These are phyloP conservation scores for Ascidia mentula DNA, from an alignment of 23 tunicate genomes.

Conservation along the genomic window DNA sequence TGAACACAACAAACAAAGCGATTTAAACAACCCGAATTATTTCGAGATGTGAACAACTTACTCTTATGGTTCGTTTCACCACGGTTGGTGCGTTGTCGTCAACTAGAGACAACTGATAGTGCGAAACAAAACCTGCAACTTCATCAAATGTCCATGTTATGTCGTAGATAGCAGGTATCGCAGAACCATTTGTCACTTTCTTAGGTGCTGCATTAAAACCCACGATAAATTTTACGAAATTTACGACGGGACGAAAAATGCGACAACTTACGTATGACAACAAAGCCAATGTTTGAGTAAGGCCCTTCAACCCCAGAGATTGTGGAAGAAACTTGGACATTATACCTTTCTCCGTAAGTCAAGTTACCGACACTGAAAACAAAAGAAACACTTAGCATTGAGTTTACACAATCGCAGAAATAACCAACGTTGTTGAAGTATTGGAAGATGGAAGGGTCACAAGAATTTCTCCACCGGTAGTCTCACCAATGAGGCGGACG, in stretches of 20 bases:
- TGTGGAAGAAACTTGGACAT: background rate
- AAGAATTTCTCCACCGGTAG: background rate
- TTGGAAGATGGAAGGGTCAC: background rate
- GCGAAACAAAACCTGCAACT: background rate
- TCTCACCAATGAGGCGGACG: conserved; percentile 1
- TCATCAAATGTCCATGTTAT: background rate
- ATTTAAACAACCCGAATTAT: background rate
- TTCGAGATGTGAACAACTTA: background rate
- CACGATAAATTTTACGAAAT: no score
- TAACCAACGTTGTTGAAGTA: background rate
- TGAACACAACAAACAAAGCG: background rate
- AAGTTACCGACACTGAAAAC: background rate
- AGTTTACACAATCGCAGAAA: background rate
- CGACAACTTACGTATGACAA: conserved; percentile 46
- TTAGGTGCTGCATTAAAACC: conserved; percentile 7
- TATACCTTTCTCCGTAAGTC: conserved; percentile 41
- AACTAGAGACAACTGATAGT: background rate
- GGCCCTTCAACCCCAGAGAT: conserved; percentile 22
- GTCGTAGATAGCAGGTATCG: background rate
- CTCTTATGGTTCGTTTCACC: background rate
- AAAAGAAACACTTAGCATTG: background rate
- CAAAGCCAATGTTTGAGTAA: background rate
- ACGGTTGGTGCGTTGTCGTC: background rate
- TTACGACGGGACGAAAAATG: background rate
- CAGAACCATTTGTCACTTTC: background rate